Evolutionary conservation across 2,113 vertebrate genomes (phyloP).

Genomic region (Panurus biarmicus): DNA sequence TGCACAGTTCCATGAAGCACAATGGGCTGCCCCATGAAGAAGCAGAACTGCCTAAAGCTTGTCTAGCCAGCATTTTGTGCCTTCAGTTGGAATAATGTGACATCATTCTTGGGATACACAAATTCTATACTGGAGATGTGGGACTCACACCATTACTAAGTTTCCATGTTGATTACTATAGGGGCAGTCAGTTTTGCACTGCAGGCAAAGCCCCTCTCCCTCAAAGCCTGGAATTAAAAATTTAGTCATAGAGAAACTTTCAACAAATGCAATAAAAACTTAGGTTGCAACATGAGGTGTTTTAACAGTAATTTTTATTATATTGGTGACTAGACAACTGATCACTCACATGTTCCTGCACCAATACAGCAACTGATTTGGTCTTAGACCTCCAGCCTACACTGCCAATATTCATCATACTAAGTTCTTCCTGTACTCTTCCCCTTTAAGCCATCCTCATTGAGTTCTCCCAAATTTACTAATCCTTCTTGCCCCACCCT

Average conservation of each 20-base stretch:
- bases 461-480: background rate
- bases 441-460: background rate
- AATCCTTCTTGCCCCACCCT: background rate
- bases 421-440: background rate
- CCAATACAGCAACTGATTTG: accelerated
- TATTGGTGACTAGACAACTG: background rate
- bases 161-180: background rate
- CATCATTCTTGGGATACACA: background rate
- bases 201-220: background rate
- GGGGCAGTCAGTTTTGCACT: background rate
- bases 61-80: background rate
- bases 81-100: background rate
- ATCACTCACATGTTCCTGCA: background rate
- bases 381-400: background rate
- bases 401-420: background rate
- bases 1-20: background rate
- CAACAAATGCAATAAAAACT: background rate
- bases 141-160: background rate
- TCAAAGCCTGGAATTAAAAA: background rate
- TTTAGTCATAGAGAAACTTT: background rate
- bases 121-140: background rate
- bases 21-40: background rate
- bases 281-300: background rate
- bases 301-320: background rate
- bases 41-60: background rate